phyloP scores from a whole-genome alignment of 2,113 vertebrate species.

The Xyrauchen texanus region DNA sequence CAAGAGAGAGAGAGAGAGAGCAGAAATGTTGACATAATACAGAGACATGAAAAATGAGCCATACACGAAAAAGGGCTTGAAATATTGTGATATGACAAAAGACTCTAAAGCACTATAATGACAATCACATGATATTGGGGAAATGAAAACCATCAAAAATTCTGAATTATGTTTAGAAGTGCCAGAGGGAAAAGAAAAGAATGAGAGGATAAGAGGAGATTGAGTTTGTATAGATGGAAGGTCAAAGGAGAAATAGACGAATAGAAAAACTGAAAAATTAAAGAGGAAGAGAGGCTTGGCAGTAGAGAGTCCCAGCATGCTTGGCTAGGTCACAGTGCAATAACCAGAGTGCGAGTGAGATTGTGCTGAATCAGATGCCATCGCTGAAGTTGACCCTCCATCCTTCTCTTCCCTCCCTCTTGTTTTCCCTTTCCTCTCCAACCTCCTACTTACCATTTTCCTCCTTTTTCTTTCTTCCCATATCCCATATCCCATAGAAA shows the following conservation, averaged over 20 bases:
- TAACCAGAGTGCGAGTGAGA: conserved; percentile 71
- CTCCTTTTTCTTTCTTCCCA: conserved; percentile 51
- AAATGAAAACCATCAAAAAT: conserved; percentile 1
- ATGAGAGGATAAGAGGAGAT: not conserved
- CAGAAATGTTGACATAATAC: conserved; percentile 51
- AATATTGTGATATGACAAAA: conserved; percentile 33
- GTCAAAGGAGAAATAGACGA: conserved; percentile 4
- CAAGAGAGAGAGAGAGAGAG: conserved; percentile 34
- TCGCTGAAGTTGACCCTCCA: conserved; percentile 77
- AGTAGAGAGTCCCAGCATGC: conserved; percentile 55
- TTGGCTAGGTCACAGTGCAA: conserved; percentile 68
- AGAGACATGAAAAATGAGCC: conserved; percentile 61
- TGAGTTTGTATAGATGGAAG: conserved; percentile 29
- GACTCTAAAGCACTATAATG: conserved; percentile 2
- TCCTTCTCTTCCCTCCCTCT: conserved; percentile 64
- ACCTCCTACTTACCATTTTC: conserved; percentile 4
- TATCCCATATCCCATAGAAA: too few relatives aligned
- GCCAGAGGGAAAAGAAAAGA: not conserved
- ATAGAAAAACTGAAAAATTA: conserved; percentile 6
- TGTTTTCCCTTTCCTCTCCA: conserved; percentile 42
- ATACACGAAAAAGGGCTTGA: not conserved
- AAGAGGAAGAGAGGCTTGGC: conserved; percentile 26
- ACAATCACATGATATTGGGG: conserved; percentile 27
- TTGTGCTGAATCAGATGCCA: conserved; percentile 78
- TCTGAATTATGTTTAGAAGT: conserved; percentile 8